phyloP scores from a whole-genome alignment of 2,113 vertebrate genomes.

The Corythaixoides concolor region DNA sequence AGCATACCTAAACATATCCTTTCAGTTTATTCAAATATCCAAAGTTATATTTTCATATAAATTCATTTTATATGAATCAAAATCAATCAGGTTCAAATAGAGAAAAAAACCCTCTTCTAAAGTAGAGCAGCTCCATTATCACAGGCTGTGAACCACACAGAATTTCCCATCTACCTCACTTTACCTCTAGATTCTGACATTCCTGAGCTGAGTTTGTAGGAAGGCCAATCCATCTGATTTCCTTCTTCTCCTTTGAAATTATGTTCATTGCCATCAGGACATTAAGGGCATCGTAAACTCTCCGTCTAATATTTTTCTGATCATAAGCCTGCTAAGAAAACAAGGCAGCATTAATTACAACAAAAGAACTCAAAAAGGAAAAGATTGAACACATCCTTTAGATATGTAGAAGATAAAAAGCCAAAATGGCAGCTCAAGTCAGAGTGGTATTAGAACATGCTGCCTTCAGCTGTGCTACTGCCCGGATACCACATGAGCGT shows the following conservation, averaged over 20 bases:
- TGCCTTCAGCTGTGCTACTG: neutral
- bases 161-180: neutral
- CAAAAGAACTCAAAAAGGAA: neutral
- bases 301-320: conserved; percentile 88
- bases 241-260: conserved; percentile 90
- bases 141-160: neutral
- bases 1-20: neutral
- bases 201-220: conserved; percentile 89
- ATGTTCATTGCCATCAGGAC: conserved; percentile 92
- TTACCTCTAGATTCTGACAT: conserved; percentile 86
- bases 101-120: neutral
- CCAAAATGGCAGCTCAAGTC: neutral
- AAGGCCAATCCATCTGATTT: conserved; percentile 87
- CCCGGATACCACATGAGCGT: neutral
- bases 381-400: neutral
- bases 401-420: neutral
- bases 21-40: neutral
- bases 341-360: neutral
- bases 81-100: neutral
- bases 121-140: neutral
- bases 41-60: neutral
- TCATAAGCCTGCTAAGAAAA: conserved; percentile 84
- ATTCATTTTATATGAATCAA: neutral
- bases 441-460: neutral
- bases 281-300: conserved; percentile 89